Conservation (phyloP, 2,888 invertebrate genomes). For the Capitulum mitella region DNA sequence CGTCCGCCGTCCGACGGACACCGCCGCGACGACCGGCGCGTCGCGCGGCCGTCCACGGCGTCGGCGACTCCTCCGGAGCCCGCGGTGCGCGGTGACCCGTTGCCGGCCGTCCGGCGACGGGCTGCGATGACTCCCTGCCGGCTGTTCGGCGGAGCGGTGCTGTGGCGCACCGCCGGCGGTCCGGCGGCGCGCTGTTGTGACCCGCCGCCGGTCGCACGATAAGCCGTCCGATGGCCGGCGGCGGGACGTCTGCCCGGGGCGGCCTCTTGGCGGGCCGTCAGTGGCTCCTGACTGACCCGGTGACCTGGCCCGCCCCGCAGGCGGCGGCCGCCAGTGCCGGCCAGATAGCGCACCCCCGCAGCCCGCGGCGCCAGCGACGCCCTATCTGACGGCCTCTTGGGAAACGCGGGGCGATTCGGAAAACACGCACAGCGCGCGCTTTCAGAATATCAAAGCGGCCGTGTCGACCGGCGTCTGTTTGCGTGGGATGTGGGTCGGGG, state of each 20-base stretch:
- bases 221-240: background rate
- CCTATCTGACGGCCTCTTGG: too few relatives aligned
- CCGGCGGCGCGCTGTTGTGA: too few relatives aligned
- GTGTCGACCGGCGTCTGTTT: background rate
- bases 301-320: background rate
- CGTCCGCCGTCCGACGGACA: too few relatives aligned
- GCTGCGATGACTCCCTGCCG: too few relatives aligned
- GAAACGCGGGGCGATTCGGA: background rate
- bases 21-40: too few relatives aligned
- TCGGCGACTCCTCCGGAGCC: too few relatives aligned
- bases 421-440: background rate
- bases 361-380: background rate
- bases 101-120: too few relatives aligned
- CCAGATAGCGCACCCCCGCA: background rate
- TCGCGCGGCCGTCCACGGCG: too few relatives aligned
- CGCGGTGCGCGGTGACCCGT: too few relatives aligned
- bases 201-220: too few relatives aligned
- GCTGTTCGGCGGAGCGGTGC: too few relatives aligned
- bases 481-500: background rate
- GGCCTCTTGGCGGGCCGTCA: background rate
- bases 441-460: background rate
- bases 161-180: too few relatives aligned
- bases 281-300: background rate
- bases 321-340: background rate
- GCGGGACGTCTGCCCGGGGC: background rate